Base-by-base conservation (phyloP, 2,888 invertebrate species). In the Sisyra terminalis region DNA sequence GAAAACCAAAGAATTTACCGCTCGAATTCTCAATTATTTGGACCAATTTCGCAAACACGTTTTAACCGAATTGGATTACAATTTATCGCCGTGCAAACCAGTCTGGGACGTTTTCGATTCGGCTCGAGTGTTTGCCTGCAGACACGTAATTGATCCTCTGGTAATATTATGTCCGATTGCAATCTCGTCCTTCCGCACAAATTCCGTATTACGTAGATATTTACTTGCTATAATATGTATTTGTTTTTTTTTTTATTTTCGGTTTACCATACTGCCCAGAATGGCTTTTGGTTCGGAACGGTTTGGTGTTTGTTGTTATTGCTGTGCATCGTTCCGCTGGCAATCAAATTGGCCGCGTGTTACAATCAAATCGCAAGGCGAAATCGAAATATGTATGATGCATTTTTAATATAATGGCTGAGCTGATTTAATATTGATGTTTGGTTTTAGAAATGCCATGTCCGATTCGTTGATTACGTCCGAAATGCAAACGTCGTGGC, bases 91-190 rank as follows among this genome's bases (percentile, higher is more conserved):
- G 40, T 85, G 85, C 57, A 67, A 72, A 2, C 82, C 83, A 0
- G 63, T 86, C 31, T 85, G 76, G 66, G 69, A 78, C 36, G 72
- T 81, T 29, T 78, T 73, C 50, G 67, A 77, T 49, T 77, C 78
- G 17, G 62, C 73, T 14, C 71, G 81, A 47, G 60, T 73, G 1
- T 59, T 74, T 45, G 51, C 76, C 7, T 81, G 80, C 53, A 67
- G 71, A 41, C 69, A 72, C 56, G 71, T 77, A 50, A 61, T 79
- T 37, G 75, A 75, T 37, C 75, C 78, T 29, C 54, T 78, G 69
- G 79, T 78, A 64, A 64, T n/a, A n/a, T n/a, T n/a, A n/a, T n/a
- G 57, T 45, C 30, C 24, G 17, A 4, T 35, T 11, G 36, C 14
- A 14, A 32, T n/a, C 13, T 32, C 32, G 30, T 29, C 30, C 8